Conservation (phyloP, 2,113 vertebrate species). For the Corythoichthys haematopterus region DNA sequence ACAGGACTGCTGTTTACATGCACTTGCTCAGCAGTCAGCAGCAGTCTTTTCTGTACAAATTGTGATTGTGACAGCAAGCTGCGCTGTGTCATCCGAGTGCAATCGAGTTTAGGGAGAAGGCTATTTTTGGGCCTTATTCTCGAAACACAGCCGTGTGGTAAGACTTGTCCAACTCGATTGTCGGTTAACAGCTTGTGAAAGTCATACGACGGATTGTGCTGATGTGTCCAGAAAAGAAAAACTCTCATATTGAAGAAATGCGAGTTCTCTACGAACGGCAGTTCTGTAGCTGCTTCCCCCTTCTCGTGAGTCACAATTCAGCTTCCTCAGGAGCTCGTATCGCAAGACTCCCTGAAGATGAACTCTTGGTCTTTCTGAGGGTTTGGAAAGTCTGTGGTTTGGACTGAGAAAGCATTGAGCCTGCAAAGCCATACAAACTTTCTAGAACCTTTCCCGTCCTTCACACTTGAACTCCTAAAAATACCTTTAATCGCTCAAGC, state of each 20-base stretch:
- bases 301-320: constrained; percentile 56
- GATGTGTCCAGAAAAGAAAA: constrained; percentile 31
- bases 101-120: neutral
- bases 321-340: constrained; percentile 46
- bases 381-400: neutral
- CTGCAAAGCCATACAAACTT: neutral
- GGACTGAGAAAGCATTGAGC: neutral
- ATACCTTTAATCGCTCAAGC: neutral
- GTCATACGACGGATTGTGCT: constrained; percentile 49
- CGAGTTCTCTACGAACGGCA: constrained; percentile 43
- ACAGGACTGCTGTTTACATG: neutral
- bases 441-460: neutral
- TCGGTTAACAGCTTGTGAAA: constrained; percentile 63
- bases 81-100: neutral
- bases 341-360: neutral
- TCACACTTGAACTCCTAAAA: neutral
- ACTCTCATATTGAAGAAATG: constrained; percentile 49
- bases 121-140: constrained; percentile 54
- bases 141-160: constrained; percentile 50
- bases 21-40: neutral
- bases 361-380: neutral
- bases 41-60: neutral
- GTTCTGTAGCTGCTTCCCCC: constrained; percentile 43
- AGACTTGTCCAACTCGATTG: constrained; percentile 46
- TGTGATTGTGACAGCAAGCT: neutral